Percentiles rank a stretch among this genome's conserved stretches.
Conservation (phyloP, 2,797 vertebrate genomes). For the Malurus leucopterus region DNA sequence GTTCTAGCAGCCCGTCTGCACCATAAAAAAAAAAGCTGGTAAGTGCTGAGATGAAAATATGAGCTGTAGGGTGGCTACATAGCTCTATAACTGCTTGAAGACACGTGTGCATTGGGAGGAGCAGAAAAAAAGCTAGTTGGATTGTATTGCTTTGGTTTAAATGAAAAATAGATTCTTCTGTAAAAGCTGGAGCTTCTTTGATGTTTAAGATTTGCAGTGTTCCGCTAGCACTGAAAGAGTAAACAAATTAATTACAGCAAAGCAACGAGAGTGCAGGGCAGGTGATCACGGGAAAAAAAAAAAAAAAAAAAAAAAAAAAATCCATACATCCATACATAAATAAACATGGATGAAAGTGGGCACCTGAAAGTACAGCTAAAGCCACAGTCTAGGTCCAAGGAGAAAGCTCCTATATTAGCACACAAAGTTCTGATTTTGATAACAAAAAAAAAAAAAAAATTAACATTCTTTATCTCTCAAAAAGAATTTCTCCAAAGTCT, state of each 20-base stretch:
- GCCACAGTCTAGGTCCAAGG: neutral
- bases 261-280: neutral
- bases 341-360: neutral
- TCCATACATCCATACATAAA: neutral
- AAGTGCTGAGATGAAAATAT: neutral
- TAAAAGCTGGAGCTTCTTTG: neutral
- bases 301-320: neutral
- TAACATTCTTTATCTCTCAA: neutral
- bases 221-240: neutral
- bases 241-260: neutral
- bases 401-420: neutral
- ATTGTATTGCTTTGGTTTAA: slow-evolving; percentile 21
- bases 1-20: neutral
- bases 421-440: neutral
- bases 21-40: neutral
- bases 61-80: neutral
- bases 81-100: neutral
- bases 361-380: neutral
- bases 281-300: neutral
- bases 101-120: neutral
- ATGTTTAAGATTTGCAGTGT: neutral
- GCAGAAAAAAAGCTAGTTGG: neutral
- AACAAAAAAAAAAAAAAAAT: neutral
- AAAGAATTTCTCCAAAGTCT: neutral
- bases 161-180: neutral